A percentile compares a stretch with the other conserved stretches of the same genome.
Conservation (phyloP, 1,140 invertebrate genomes). For the Drosophila gunungcola region DNA sequence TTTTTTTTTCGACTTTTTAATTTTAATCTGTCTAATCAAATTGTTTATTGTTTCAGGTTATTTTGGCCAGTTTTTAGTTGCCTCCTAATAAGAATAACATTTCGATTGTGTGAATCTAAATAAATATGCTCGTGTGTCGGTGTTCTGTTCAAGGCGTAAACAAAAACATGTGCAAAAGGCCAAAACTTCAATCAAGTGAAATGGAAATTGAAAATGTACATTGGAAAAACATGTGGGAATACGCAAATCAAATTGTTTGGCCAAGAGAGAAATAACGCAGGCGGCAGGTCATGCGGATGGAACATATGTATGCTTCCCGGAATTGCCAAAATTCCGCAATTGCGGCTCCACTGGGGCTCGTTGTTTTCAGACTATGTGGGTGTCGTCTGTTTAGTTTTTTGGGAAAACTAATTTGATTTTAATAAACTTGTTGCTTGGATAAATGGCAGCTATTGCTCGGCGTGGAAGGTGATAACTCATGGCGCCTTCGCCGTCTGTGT, state of each 20-base stretch:
- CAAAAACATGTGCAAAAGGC: slow-evolving; percentile 56
- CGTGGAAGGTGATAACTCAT: slow-evolving; percentile 28
- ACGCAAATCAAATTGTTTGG: slow-evolving; percentile 48
- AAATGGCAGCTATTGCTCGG: slow-evolving; percentile 14
- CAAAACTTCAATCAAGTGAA: slow-evolving; percentile 59
- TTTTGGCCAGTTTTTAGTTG: slow-evolving; percentile 86
- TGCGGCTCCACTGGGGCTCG: slow-evolving; percentile 41
- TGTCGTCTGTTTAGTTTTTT: slow-evolving; percentile 57
- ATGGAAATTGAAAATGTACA: slow-evolving; percentile 44
- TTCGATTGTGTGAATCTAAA: slow-evolving; percentile 25
- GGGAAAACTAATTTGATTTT: slow-evolving; percentile 50
- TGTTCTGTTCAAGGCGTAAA: slow-evolving; percentile 48
- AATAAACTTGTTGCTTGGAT: slow-evolving; percentile 40
- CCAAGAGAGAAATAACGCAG: slow-evolving; percentile 34
- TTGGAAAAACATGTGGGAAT: slow-evolving; percentile 33
- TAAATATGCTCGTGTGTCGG: slow-evolving; percentile 23
- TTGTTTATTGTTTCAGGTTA: slow-evolving; percentile 88
- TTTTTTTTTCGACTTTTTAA: slow-evolving; percentile 13
- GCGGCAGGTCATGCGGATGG: slow-evolving; percentile 38
- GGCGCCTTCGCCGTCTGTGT: slow-evolving; percentile 44
- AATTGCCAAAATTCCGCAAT: slow-evolving; percentile 42
- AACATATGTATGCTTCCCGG: slow-evolving; percentile 43
- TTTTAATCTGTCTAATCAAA: slow-evolving; percentile 17
- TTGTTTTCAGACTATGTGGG: slow-evolving; percentile 34
- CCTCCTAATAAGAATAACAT: slow-evolving; percentile 23